Evolutionary conservation across 1,140 invertebrate genomes (phyloP), one percentile per base, ranked within the genome.

Genomic region (Euborellia annulipes): DNA sequence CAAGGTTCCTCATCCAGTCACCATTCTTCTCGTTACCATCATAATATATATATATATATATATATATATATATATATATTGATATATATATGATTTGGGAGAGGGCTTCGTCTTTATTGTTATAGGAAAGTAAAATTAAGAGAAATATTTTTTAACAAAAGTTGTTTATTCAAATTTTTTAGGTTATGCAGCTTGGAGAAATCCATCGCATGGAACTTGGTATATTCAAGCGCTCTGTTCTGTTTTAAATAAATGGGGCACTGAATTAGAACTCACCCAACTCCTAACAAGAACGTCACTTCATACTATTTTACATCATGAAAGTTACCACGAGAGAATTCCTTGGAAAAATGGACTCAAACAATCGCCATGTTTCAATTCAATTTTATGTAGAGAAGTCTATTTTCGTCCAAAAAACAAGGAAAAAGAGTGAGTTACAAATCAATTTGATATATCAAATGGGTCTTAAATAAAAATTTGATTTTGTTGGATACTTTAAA

Each of bases 121-220:
- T n/a, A n/a, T n/a, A n/a, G n/a, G n/a, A n/a, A n/a, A n/a, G n/a
- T n/a, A n/a, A n/a, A 20, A 16, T 36, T 43, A 19, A 36, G n/a
- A 41, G n/a, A 41, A 46, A 40, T 38, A 41, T 21, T 50, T 30
- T 4, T 43, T 45, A 18, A n/a, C 16, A 45, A 18, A 47, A 43
- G 20, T 16, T n/a, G 20, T 19, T 20, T 39, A 17, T 43, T 47
- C 34, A 43, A 45, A 41, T 53, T 55, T 49, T 44, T 50, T 46
- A 85, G 86, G 87, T 47, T 88, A 75, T 63, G 96, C 81, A 64
- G 94, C 91, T 0, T 98, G 93, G 93, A 74, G 92, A 47, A 96
- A 96, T 58, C 91, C 87, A 11, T 82, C 79, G 2, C 1, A 41
- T 17, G 87, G 89, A 9, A 95, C 91, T 0, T 98, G 93, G 92